A percentile compares a stretch with the other conserved stretches of the same genome.
Conservation (phyloP, 92 coral and sea anemone species). For the Heteractis magnifica region DNA sequence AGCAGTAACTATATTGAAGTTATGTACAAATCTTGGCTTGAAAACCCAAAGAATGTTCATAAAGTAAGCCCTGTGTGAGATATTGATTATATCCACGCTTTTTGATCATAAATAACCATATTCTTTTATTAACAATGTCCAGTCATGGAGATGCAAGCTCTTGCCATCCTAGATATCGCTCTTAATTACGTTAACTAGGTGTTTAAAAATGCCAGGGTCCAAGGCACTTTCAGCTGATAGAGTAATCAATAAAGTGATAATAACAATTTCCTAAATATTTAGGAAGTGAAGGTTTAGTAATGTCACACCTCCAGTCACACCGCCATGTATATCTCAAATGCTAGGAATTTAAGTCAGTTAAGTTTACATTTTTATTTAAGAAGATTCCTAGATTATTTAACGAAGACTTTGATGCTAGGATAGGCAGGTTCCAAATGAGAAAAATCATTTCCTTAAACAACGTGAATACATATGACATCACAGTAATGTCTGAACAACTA, state of each 20-base stretch:
- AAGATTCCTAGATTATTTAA: no score
- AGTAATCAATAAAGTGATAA: not conserved
- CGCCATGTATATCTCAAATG: not conserved
- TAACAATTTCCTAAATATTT: not conserved
- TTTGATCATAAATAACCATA: not conserved
- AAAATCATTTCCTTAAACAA: no score
- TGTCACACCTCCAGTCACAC: constrained; percentile 12
- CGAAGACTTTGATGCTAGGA: no score
- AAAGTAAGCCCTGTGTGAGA: constrained; percentile 53
- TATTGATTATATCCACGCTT: not conserved
- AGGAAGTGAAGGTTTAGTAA: not conserved
- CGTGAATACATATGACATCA: no score
- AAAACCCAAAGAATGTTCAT: constrained; percentile 94
- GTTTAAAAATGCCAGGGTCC: not conserved
- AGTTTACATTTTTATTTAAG: no score
- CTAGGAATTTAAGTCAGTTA: not conserved
- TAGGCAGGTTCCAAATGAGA: no score
- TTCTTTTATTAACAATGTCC: not conserved
- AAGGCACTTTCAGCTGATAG: not conserved
- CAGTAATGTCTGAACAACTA: no score
- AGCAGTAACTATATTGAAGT: constrained; percentile 92
- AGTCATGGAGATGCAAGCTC: not conserved
- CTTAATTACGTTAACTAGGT: not conserved
- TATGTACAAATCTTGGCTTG: constrained; percentile 92
- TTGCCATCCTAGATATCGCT: not conserved